Evolutionary conservation across 2,888 invertebrate genomes (phyloP), one percentile per base, ranked within the genome.

Genomic region (Notocelia uddmanniana): DNA sequence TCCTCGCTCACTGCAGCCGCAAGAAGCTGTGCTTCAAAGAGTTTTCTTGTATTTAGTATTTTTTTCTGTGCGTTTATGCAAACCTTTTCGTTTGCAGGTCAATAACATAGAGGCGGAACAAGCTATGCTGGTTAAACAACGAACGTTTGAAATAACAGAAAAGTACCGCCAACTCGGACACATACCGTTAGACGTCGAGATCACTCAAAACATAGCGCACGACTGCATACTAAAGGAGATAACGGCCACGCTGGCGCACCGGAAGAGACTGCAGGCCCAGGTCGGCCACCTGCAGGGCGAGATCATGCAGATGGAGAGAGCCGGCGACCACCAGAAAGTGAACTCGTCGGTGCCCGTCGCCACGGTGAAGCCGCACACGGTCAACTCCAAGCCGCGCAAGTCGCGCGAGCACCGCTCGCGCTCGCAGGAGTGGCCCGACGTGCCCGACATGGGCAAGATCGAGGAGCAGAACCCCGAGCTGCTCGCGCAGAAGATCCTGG

Each of bases 381-480:
- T 89, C 78, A 85, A 94, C 81, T 79, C 81, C 73, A 87, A 89
- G 78, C 92, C 92, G 48, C 81, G 92, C 57, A 88, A 95, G 79
- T 92, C 95, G 0, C 94, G 97, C 34, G 97, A 97, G 78, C 96
- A 96, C 79, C 94, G 97, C 19, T 96, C 97, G 8, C 95, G 98
- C 2, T 97, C 97, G 0, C 97, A 98, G 83, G 98, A 98, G 83
- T 98, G 98, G 98, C 98, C 98, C 0, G 97, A 98, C 80, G 97
- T 98, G 37, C 98, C 98, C 1, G 97, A 98, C 79, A 96, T 98
- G 66, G 97, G 97, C 1, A 98, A 98, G 89, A 98, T 98, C 73
- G 97, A 98, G 83, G 98, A 98, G 85, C 97, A 97, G 85, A 98
- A 98, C 90, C 98, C 98, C 0, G 98, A 98, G 88, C 95, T 98